These are phyloP conservation scores for Lagopus leucura DNA, from an alignment of 2,113 vertebrate species.

Conservation along the genomic window DNA sequence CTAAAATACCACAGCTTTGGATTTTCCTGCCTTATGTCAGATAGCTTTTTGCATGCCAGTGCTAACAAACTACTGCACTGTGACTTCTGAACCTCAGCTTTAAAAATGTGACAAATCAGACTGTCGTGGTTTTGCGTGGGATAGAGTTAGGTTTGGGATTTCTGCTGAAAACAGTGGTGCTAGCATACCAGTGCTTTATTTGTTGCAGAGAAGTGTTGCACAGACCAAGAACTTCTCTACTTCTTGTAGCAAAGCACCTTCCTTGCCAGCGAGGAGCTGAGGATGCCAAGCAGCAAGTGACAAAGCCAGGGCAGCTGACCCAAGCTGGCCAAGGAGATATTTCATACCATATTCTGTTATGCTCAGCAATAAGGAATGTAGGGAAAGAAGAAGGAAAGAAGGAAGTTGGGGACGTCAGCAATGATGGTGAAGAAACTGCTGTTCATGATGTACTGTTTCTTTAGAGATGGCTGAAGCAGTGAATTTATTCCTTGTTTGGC, in stretches of 20 bases:
- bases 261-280: neutral
- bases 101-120: neutral
- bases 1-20: neutral
- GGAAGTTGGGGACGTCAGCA: neutral
- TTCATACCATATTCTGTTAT: neutral
- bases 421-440: neutral
- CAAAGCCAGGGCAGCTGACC: too few species aligned
- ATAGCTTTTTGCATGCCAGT: neutral
- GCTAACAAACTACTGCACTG: neutral
- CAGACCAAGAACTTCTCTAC: neutral
- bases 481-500: neutral
- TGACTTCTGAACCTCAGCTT: neutral
- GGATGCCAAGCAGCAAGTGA: neutral
- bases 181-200: neutral
- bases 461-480: neutral
- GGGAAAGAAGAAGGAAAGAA: neutral
- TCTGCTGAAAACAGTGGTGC: neutral
- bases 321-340: neutral
- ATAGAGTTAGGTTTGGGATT: neutral
- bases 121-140: neutral
- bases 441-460: neutral
- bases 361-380: too few species aligned
- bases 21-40: neutral
- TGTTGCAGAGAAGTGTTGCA: neutral
- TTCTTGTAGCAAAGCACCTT: neutral